A percentile compares a stretch with the other conserved stretches of the same genome.
Evolutionary conservation across 2,113 vertebrate genomes (phyloP).

Genomic region (Cephalophus harveyi): DNA sequence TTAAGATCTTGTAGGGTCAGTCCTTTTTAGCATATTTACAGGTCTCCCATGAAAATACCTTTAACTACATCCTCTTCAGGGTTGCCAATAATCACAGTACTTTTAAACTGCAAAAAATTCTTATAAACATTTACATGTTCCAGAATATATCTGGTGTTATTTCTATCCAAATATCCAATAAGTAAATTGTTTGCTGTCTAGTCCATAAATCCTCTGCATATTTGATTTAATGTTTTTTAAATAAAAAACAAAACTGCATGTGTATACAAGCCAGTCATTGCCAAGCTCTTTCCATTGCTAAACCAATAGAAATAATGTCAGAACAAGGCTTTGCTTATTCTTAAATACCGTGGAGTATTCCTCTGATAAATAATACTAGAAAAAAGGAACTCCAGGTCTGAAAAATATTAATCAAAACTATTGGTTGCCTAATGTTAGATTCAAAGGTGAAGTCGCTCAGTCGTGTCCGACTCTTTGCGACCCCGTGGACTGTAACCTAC

Average conservation of each 20-base stretch:
- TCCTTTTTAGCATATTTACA: not conserved
- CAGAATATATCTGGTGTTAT: not conserved
- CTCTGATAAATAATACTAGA: not conserved
- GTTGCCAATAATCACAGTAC: not conserved
- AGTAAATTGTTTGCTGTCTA: not conserved
- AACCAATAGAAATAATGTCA: slow-evolving; percentile 1
- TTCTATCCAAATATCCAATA: not conserved
- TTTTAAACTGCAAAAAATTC: slow-evolving; percentile 3
- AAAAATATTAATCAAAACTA: not conserved
- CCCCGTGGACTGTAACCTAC: no score
- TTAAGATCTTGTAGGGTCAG: not conserved
- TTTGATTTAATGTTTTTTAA: not conserved
- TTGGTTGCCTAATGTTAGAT: not conserved
- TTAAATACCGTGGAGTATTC: not conserved
- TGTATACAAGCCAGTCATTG: not conserved
- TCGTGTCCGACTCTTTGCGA: no score
- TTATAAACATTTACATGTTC: not conserved
- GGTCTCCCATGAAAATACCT: not conserved
- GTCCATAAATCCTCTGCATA: not conserved
- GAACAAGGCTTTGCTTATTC: slow-evolving; percentile 6
- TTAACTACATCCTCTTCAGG: not conserved
- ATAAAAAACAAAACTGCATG: not conserved
- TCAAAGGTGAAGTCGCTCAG: no score
- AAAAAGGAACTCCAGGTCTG: not conserved
- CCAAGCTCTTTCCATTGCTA: not conserved